phyloP scores from a whole-genome alignment of 2,113 vertebrate genomes.

The Synodontis membranacea region DNA sequence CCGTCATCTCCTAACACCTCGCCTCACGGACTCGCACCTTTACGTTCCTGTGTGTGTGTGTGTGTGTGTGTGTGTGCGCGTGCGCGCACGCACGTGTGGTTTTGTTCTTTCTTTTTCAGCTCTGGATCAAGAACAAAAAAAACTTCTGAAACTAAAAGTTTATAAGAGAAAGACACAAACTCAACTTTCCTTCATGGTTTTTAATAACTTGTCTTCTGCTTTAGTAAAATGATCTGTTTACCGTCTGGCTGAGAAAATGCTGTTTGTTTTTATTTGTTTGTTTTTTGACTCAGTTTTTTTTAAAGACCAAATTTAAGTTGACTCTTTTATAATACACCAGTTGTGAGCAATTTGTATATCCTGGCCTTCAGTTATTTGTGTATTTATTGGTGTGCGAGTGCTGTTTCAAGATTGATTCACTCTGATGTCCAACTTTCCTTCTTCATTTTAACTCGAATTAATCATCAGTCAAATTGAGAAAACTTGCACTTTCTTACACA shows the following conservation, averaged over 20 bases:
- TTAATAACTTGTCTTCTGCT: neutral
- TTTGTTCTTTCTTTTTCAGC: neutral
- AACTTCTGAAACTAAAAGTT: neutral
- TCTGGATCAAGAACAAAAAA: neutral
- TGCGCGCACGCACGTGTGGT: neutral
- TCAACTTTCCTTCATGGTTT: neutral
- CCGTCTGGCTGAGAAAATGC: neutral
- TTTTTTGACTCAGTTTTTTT: neutral
- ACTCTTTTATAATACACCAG: neutral
- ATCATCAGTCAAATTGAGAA: neutral
- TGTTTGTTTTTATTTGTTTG: neutral
- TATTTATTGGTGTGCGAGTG: neutral
- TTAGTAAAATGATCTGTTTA: constrained; percentile 1
- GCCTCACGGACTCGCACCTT: neutral
- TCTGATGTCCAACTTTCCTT: neutral
- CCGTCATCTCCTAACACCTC: constrained; percentile 29
- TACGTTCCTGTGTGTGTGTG: neutral
- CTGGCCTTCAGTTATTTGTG: neutral
- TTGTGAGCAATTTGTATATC: neutral
- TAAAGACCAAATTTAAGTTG: too few species aligned
- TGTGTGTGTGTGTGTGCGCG: neutral
- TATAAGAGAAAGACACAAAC: too few species aligned
- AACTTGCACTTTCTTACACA: neutral
- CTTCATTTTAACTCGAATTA: too few species aligned
- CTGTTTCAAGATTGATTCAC: neutral